Base-by-base conservation (phyloP, 2,113 vertebrate genomes). In the Hystrix brachyura region DNA sequence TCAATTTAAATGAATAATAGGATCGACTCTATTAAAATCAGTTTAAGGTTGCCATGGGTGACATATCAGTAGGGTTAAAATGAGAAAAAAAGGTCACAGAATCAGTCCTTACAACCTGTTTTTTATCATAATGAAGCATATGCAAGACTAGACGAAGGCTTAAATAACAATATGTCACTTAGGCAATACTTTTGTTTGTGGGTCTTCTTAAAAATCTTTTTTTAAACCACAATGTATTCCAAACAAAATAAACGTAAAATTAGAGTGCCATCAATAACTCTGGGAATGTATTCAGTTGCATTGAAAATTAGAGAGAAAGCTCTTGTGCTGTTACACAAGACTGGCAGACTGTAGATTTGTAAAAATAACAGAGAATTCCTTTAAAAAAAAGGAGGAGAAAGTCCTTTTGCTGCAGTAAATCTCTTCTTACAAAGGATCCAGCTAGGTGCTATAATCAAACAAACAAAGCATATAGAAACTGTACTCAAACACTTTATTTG, bases 1-100 rank as follows among this genome's bases (percentile, higher is more conserved):
- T 99, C 98, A 99, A 99, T 99, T 99, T 99, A 99, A 99, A 99
- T 99, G 99, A 99, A 99, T 99, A 99, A 99, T 99, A 99, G 99
- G 99, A 99, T 99, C 98, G 98, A 99, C 98, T 99, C 99, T 99
- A 99, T 99, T 99, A 99, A 99, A 99, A 99, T 99, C 98, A 98
- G 98, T 99, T 99, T 99, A 99, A 99, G 98, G 99, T 99, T 99
- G 99, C 99, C 98, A 99, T 99, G 98, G 99, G 98, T 99, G 99
- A 99, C 99, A 99, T 98, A 99, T 99, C 98, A 99, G 99, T 99
- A 98, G 98, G 99, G 99, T 99, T 99, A 99, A 99, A 99, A 99
- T 97, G 98, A 99, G 98, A 98, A 99, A 98, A 97, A 99, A 99
- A 99, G 99, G 99, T 99, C 99, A 99, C 97, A 98, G 98, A 99